These are phyloP conservation scores for Tortrix viridana DNA, from an alignment of 2,888 invertebrate genomes.

Conservation along the genomic window DNA sequence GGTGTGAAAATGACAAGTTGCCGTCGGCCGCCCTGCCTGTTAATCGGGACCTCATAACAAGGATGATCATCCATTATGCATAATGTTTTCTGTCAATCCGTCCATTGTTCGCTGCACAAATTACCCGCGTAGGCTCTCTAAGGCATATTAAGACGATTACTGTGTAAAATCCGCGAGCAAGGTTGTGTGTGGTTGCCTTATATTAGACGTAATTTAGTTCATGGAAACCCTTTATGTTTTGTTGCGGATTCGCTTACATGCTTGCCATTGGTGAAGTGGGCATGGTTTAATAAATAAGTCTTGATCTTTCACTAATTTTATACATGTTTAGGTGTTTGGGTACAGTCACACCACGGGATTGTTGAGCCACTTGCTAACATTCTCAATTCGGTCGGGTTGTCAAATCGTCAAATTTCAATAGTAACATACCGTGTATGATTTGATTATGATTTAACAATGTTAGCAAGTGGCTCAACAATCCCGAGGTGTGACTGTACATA, in stretches of 20 bases:
- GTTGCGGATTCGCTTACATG: slow-evolving; percentile 28
- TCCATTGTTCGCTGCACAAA: slow-evolving; percentile 75
- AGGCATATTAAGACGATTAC: slow-evolving; percentile 59
- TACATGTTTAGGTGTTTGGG: too few species aligned
- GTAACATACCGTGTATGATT: too few species aligned
- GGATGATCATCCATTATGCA: slow-evolving; percentile 74
- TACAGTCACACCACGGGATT: too few species aligned
- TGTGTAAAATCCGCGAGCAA: slow-evolving; percentile 59
- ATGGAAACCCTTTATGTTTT: slow-evolving; percentile 63
- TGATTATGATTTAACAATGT: too few species aligned
- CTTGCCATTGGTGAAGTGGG: not conserved
- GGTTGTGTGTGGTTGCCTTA: slow-evolving; percentile 62
- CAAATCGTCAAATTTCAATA: too few species aligned
- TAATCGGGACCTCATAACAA: slow-evolving; percentile 70
- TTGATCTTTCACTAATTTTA: too few species aligned
- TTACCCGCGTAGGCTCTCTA: slow-evolving; percentile 68
- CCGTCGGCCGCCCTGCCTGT: slow-evolving; percentile 48
- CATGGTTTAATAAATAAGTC: too few species aligned
- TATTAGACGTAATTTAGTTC: slow-evolving; percentile 64
- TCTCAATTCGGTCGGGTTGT: too few species aligned
- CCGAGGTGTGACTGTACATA: too few species aligned
- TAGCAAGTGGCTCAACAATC: too few species aligned
- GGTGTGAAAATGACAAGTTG: slow-evolving; percentile 76
- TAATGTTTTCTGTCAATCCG: slow-evolving; percentile 68
- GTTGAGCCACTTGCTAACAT: too few species aligned